Evolutionary conservation across 2,888 invertebrate species (phyloP).

Genomic region (Arge pagana): DNA sequence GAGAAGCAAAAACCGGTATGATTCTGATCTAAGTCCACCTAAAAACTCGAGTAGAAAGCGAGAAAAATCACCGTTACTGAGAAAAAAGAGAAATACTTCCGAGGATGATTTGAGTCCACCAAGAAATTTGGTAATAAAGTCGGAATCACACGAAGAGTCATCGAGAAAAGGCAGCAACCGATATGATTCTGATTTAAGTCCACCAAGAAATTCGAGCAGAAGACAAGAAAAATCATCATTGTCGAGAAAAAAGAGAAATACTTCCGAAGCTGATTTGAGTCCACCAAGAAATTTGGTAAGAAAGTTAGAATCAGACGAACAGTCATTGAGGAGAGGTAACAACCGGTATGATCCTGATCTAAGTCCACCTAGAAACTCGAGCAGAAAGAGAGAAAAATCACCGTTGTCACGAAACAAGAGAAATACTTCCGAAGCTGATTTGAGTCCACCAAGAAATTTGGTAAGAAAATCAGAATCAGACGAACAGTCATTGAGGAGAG

Average conservation of each 20-base stretch:
- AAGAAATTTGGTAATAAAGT: no score
- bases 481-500: slow-evolving; percentile 3
- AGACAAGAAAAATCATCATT: no score
- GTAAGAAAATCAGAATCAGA: slow-evolving; percentile 24
- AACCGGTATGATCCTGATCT: slow-evolving; percentile 40
- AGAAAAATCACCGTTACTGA: background rate
- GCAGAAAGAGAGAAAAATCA: slow-evolving; percentile 19
- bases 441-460: slow-evolving; percentile 35
- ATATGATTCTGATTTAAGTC: slow-evolving; percentile 46
- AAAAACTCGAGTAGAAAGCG: no score
- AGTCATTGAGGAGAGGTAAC: slow-evolving; percentile 1
- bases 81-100: slow-evolving; percentile 28
- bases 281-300: slow-evolving; percentile 32
- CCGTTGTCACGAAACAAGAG: background rate
- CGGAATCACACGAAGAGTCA: slow-evolving; percentile 31
- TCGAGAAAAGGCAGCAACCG: slow-evolving; percentile 39
- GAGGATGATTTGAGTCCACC: slow-evolving; percentile 55
- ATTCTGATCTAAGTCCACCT: no score
- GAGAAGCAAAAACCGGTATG: slow-evolving; percentile 31
- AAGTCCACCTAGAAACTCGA: slow-evolving; percentile 42
- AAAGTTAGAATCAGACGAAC: slow-evolving; percentile 23
- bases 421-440: slow-evolving; percentile 28
- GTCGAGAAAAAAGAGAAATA: slow-evolving; percentile 8
- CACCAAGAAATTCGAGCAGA: slow-evolving; percentile 38
- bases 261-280: slow-evolving; percentile 31